phyloP scores from a whole-genome alignment of 2,888 invertebrate species.

The Clostera curtula region DNA sequence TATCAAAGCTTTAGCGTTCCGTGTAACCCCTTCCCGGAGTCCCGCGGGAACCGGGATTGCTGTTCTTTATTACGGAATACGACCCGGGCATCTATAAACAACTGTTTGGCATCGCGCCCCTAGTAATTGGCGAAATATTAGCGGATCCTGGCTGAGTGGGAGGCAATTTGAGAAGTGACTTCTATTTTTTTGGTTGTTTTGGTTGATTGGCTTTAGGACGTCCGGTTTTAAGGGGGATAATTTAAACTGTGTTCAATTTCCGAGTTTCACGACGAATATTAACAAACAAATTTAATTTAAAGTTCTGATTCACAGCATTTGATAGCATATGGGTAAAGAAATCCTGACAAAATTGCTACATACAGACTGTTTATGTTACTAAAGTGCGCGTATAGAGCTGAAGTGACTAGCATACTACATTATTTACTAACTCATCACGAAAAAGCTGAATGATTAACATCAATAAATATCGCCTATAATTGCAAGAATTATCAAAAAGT shows the following conservation, averaged over 20 bases:
- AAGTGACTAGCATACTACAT: too few species aligned
- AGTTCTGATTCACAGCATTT: too few species aligned
- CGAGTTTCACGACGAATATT: too few species aligned
- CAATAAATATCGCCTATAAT: too few species aligned
- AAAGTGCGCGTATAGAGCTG: too few species aligned
- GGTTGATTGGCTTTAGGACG: not conserved
- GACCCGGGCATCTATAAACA: conserved; percentile 35
- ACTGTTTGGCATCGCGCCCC: conserved; percentile 41
- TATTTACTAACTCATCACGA: too few species aligned
- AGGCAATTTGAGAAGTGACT: conserved; percentile 19
- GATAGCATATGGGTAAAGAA: too few species aligned
- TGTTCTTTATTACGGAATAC: conserved; percentile 52
- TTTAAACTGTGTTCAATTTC: not conserved
- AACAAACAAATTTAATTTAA: too few species aligned
- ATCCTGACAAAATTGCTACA: too few species aligned
- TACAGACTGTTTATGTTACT: too few species aligned
- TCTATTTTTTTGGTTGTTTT: conserved; percentile 9
- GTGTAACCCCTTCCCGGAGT: conserved; percentile 48
- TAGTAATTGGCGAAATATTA: conserved; percentile 49
- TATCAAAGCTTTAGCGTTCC: conserved; percentile 39
- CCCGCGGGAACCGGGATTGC: conserved; percentile 41
- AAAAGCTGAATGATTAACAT: too few species aligned
- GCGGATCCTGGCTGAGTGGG: conserved; percentile 22
- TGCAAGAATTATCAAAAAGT: too few species aligned
- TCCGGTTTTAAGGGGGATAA: conserved; percentile 1